A percentile compares a stretch with the other conserved stretches of the same genome.
Conservation (phyloP, 2,113 vertebrate species). For the Phalacrocorax aristotelis region DNA sequence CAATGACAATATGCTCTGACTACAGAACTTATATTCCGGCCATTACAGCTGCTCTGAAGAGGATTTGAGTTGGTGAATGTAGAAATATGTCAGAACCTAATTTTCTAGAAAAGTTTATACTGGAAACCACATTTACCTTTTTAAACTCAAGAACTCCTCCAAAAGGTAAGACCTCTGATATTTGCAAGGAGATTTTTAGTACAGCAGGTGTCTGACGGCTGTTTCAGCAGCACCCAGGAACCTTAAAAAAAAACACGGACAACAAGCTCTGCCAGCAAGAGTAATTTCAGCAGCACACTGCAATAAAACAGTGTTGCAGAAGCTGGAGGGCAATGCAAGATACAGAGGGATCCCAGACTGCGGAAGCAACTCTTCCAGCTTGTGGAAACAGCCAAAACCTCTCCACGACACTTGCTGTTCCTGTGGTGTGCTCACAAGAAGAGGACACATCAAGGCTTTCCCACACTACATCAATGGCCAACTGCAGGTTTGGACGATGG, state of each 20-base stretch:
- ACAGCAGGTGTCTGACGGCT: not conserved
- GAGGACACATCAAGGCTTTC: not conserved
- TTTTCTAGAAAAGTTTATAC: slow-evolving; percentile 20
- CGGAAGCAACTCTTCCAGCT: not conserved
- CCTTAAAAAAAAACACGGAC: not conserved
- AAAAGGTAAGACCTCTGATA: not conserved
- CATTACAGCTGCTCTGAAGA: not conserved
- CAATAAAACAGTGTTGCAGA: not conserved
- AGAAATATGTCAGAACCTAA: slow-evolving; percentile 11
- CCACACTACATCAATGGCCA: not conserved
- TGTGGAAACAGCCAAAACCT: not conserved
- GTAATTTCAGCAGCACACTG: not conserved
- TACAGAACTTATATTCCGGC: not conserved
- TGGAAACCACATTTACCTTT: not conserved
- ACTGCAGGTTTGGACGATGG: not conserved
- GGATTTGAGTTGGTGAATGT: not conserved
- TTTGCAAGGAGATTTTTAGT: slow-evolving; percentile 28
- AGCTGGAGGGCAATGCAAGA: not conserved
- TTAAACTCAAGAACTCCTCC: slow-evolving; percentile 38
- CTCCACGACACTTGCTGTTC: not conserved
- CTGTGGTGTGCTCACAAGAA: not conserved
- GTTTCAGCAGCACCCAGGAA: not conserved
- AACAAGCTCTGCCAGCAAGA: not conserved
- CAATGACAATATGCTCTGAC: not conserved
- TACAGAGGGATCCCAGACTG: not conserved